Evolutionary conservation across 2,113 vertebrate genomes (phyloP), one percentile per base, ranked within the genome.

Genomic region (Chitala chitala): DNA sequence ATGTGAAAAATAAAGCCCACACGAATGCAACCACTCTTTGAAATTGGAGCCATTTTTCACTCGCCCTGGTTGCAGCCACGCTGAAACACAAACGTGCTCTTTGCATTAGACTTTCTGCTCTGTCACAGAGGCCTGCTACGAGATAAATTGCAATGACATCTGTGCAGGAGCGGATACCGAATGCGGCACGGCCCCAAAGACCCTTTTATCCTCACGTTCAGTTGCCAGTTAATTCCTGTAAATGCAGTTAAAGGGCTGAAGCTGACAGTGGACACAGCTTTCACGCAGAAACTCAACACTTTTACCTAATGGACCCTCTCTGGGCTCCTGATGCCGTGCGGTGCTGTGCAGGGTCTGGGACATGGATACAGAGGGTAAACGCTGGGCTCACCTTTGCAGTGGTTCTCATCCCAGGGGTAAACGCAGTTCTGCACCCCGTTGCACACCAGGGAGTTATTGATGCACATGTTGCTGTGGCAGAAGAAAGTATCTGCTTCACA

Each of bases 381-480:
- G n/a, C n/a, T n/a, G n/a, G 20, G 46, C 82, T 90, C 86, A 97
- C 97, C 97, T 94, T 91, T 94, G 83, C 97, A 98, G 72, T 97
- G 95, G 72, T 98, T 98, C 83, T 99, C 97, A 72, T 99, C 97
- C 96, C 97, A 98, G 0, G 97, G 97, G 78, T 96, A 98, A 44
- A 97, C 97, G 76, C 97, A 99, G 88, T 99, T 99, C 78, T 98
- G 97, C 76, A 98, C 87, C 12, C 97, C 96, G 26, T 99, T 99
- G 84, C 97, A 99, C 78, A 99, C 96, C 66, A 99, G 84, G 29
- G 96, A 97, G 83, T 91, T 91, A 82, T 99, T 98, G 88, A 99
- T 99, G 87, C 97, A 99, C 97, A 99, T 98, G 91, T 97, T 98
- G 87, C 96, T 98, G 69, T 99, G 97, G 85, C 97, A 99, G 81